Evolutionary conservation across 92 coral and sea anemone species (phyloP), one percentile per base, ranked within the genome.

Genomic region (Nematostella vectensis): DNA sequence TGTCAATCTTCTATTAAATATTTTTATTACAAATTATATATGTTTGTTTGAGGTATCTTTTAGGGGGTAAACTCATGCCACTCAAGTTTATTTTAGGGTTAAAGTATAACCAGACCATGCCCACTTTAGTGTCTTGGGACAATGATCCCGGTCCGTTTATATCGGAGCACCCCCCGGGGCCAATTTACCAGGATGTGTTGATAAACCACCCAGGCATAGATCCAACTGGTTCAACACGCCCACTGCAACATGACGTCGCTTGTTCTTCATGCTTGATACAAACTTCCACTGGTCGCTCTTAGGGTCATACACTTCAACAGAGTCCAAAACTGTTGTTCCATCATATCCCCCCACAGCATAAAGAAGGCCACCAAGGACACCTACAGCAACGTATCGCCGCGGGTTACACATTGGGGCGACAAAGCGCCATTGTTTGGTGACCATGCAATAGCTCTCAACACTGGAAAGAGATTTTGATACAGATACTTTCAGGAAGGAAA

Each of bases 291-390:
- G 94, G 31, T 85, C 94, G 18, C 54, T 56, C 63, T 56, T 81
- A 9, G 94, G 88, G 61, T 85, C 83, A 28, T 85, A 85, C 19
- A 63, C 83, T 51, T 85, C 94, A 1, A 85, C 94, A 20, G 83
- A 65, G 54, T 85, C 94, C 29, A 85, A 68, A 0, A 85, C 84
- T 30, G 72, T 39, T 17, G 59, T 70, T 27, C 94, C 94, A 67
- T 85, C 88, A 67, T 85, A 81, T 4, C 94, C 94, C n/a, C 94
- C 94, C 1, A 81, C 80, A 16, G 94, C 94, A 67, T 81, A 85
- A 38, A 85, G 61, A 30, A 75, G 59, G 12, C 84, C 80, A 48
- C 66, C 71, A 1, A 80, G 42, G 36, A 60, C 80, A 21, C 80
- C 83, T 3, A 78, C 88, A 24, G 88, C 94, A 31, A 85, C 94